A percentile compares a stretch with the other conserved stretches of the same genome.
Evolutionary conservation across 2,888 invertebrate genomes (phyloP).

Genomic region (Pteria penguin): DNA sequence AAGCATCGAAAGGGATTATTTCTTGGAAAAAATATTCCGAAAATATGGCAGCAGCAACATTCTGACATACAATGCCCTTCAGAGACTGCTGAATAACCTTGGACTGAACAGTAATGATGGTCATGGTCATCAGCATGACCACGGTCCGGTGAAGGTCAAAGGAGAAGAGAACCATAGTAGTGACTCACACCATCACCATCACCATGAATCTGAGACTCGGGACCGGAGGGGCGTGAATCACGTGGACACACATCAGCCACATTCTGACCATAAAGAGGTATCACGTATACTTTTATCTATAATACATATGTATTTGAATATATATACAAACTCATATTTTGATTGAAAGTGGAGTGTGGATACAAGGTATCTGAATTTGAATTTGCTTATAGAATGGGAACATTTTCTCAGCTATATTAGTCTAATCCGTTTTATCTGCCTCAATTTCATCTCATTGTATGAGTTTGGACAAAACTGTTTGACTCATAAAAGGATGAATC

Average conservation of each 20-base stretch:
- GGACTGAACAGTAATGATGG: neutral
- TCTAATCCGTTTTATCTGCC: too few species aligned
- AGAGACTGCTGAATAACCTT: neutral
- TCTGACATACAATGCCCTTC: neutral
- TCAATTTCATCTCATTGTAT: too few species aligned
- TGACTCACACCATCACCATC: neutral
- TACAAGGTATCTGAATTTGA: too few species aligned
- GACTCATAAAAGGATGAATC: too few species aligned
- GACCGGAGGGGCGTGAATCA: neutral
- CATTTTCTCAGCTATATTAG: too few species aligned
- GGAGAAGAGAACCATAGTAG: neutral
- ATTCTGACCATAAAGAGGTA: neutral
- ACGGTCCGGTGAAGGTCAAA: too few species aligned
- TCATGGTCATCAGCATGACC: neutral
- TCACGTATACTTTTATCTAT: too few species aligned
- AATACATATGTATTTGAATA: too few species aligned
- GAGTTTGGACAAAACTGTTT: too few species aligned
- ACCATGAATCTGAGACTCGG: neutral
- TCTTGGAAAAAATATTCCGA: neutral
- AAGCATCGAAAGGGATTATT: neutral
- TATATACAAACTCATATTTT: too few species aligned
- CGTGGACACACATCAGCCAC: neutral
- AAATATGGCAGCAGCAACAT: neutral
- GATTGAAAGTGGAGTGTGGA: too few species aligned
- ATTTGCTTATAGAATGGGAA: too few species aligned